These are phyloP conservation scores for Oscheius sp. DNA, from an alignment of 2,888 invertebrate species.

Conservation along the genomic window DNA sequence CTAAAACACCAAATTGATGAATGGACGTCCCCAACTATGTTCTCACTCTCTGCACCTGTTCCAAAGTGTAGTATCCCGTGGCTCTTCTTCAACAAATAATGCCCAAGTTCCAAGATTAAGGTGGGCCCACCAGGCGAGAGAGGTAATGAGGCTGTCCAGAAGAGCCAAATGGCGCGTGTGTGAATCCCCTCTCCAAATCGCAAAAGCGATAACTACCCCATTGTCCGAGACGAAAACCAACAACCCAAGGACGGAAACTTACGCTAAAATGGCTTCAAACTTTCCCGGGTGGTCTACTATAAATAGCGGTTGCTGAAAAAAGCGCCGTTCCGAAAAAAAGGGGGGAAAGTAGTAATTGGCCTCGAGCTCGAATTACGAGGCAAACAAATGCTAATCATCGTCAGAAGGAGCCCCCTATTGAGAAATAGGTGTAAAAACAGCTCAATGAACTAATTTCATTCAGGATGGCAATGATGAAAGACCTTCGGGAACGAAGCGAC, in stretches of 20 bases:
- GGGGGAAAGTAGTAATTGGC: neutral
- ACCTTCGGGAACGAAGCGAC: conserved; percentile 17
- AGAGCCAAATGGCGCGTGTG: conserved; percentile 33
- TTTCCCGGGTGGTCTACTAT: neutral
- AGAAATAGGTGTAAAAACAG: conserved; percentile 19
- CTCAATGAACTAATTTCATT: conserved; percentile 3
- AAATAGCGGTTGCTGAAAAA: conserved; percentile 5
- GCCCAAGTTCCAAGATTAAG: conserved; percentile 7
- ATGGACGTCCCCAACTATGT: conserved; percentile 20
- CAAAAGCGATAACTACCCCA: conserved; percentile 37
- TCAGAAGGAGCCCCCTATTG: neutral
- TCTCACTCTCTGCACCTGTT: conserved; percentile 21
- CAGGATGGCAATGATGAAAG: conserved; percentile 19
- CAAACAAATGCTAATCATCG: no score
- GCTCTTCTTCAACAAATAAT: neutral
- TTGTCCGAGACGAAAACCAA: conserved; percentile 32
- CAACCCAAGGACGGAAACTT: conserved; percentile 32
- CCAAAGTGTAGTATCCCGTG: conserved; percentile 2
- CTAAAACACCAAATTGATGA: conserved; percentile 14
- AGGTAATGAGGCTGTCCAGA: conserved; percentile 33
- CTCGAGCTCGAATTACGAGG: neutral
- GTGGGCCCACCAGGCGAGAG: conserved; percentile 30
- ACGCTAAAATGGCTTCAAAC: conserved; percentile 4
- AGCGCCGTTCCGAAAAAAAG: neutral
- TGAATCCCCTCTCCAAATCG: conserved; percentile 24